Evolutionary conservation across 2,888 invertebrate genomes (phyloP), one percentile per base, ranked within the genome.

Genomic region (Drosophila histrio): DNA sequence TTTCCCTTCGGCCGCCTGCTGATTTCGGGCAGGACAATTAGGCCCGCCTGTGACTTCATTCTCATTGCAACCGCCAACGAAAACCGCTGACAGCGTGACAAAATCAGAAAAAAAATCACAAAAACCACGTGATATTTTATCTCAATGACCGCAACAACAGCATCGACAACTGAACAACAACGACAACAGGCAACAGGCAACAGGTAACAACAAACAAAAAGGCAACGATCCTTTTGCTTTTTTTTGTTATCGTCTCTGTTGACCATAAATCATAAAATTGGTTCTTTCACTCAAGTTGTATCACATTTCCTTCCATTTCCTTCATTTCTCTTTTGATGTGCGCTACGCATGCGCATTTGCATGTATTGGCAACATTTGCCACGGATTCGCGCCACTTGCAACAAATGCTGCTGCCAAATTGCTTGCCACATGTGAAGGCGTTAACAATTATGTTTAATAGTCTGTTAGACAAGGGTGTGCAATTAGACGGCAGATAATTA

Each of bases 71-170:
- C 73, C 74, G 74, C 70, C 83, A 72, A 72, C 47, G 56, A 77
- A 77, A 86, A 88, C 87, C 88, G 87, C 88, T 88, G 89, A 88
- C 86, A 86, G 89, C 88, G 86, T 88, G 75, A 86, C 86, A 79
- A 86, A 88, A 88, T 72, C 72, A 26, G 8, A 26, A 26, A 26
- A 26, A 26, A 26, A 26, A 26, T 26, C 38, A 60, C 61, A 53
- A 57, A 64, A 71, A 87, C 90, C 90, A 89, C 88, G 88, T 89
- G 89, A 87, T 79, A 89, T 85, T 90, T 87, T 81, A 89, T 77
- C 78, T 87, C 77, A 88, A 89, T 87, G 83, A 89, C 89, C 89
- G 79, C 84, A 85, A 81, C 71, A 71, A 57, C 34, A 47, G 66
- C 32, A 36, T 41, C 43, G 46, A 41, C 46, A 66, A 44, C 43